These are phyloP conservation scores for Agrotis clavis DNA, from an alignment of 2,888 invertebrate species.

Conservation along the genomic window DNA sequence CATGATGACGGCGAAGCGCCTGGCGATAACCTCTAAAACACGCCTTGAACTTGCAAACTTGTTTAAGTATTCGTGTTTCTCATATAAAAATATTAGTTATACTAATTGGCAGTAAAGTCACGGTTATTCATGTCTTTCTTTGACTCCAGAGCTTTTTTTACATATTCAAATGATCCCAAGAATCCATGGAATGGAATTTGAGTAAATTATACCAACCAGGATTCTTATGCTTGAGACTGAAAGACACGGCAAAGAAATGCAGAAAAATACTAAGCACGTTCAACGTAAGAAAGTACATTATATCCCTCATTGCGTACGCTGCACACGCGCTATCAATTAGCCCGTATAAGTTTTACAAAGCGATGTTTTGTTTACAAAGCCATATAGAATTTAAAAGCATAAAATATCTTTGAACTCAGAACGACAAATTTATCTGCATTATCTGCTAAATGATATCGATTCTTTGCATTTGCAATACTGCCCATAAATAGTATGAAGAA, in stretches of 20 bases:
- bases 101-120: slow-evolving; percentile 61
- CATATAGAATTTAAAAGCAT: slow-evolving; percentile 60
- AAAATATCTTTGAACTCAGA: slow-evolving; percentile 75
- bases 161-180: slow-evolving; percentile 51
- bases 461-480: slow-evolving; percentile 47
- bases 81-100: slow-evolving; percentile 53
- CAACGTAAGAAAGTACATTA: slow-evolving; percentile 66
- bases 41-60: slow-evolving; percentile 74
- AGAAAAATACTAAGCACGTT: slow-evolving; percentile 65
- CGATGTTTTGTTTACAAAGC: slow-evolving; percentile 76
- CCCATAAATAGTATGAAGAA: slow-evolving; percentile 31
- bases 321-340: slow-evolving; percentile 80
- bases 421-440: slow-evolving; percentile 56
- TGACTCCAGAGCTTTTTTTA: slow-evolving; percentile 25
- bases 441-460: slow-evolving; percentile 24
- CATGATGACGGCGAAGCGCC: slow-evolving; percentile 77
- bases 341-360: slow-evolving; percentile 79
- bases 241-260: slow-evolving; percentile 51
- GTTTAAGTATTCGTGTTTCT: slow-evolving; percentile 58
- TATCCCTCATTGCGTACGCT: slow-evolving; percentile 74
- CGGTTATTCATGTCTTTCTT: slow-evolving; percentile 40
- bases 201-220: slow-evolving; percentile 40
- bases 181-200: slow-evolving; percentile 36
- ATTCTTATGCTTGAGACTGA: slow-evolving; percentile 37
- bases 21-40: slow-evolving; percentile 78